Evolutionary conservation across 2,113 vertebrate genomes (phyloP), one percentile per base, ranked within the genome.

Genomic region (Cryptoleucopteryx plumbea): DNA sequence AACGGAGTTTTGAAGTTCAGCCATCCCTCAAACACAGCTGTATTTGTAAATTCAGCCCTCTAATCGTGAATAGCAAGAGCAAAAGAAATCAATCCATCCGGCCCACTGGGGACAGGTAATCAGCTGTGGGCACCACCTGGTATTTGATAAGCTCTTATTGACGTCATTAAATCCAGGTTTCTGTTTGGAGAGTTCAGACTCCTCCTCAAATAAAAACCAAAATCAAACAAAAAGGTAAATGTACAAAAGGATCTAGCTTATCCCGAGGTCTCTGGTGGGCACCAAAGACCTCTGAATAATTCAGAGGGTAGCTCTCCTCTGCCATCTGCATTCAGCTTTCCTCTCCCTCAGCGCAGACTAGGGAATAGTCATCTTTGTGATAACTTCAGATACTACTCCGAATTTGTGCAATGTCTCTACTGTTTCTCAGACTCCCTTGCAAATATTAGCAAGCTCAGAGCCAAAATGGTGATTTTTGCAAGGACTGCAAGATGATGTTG

Each of bases 161-260:
- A 90, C 1, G 1, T 90, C 88, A 88, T 21, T 12, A 48, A 58
- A 20, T 38, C 68, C n/a, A 43, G 29, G 16, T 27, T 65, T 88
- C 53, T 86, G 72, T 92, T 88, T 90, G 82, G 86, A 86, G 48
- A 86, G n/a, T 52, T 73, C 42, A 63, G 82, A 42, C 61, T 90
- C 16, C 40, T 80, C 88, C 75, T 79, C 59, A 50, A 75, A 93
- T 27, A 47, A 88, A 91, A 79, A 12, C 13, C 8, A 27, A 86
- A 90, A 81, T 43, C 72, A 93, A 94, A 86, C 65, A 81, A 16
- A 74, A 63, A 65, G 52, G 68, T 52, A 55, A 79, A 79, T 31
- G 43, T 63, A 65, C 68, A 52, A 16, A 86, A 81, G 68, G 71
- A 77, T 83, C 29, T 38, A 16, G 67, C 34, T 93, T 32, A 90